Base-by-base conservation (phyloP, 2,888 invertebrate species). In the Poecilus cupreus region DNA sequence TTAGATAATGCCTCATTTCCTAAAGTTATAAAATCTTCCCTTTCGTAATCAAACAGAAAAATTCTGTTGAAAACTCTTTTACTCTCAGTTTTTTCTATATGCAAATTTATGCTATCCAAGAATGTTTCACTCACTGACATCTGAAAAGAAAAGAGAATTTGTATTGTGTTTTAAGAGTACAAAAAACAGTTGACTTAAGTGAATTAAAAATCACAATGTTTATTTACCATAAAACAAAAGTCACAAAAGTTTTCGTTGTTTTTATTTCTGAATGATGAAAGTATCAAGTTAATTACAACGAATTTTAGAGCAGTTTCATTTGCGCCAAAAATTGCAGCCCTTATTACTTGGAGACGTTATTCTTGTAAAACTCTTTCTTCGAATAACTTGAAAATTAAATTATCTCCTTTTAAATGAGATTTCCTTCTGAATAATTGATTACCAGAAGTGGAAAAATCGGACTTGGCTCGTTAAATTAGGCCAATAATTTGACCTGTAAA, bases 21-120 rank as follows among this genome's bases (percentile, higher is more conserved):
- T 64, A 86, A 82, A 77, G 85, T 86, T 72, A 86, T 82, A 83
- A 86, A 86, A 64, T 85, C 84, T 22, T 81, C 49, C 70, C 70
- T 74, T 51, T 84, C 83, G 75, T 24, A 10, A 70, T 79, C 70
- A 64, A 79, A 79, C 32, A 79, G 49, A 49, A 24, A 64, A 49
- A 79, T 79, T 43, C 37, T 60, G n/a, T 72, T 72, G n/a, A n/a
- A 43, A 24, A 72, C 13, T 46, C 46, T 43, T 13, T 72, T 4
- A 46, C 72, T 46, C 22, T 46, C 46, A 24, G 46, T 72, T 72
- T 46, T 22, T 72, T 49, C 20, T 49, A 79, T 79, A 51, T 79
- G 64, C 26, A 46, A 57, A 68, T 68, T 68, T 49, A 79, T 72
- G 46, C 72, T 49, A 49, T 51, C 32, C 79, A 60, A 79, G 16